Percentiles rank a stretch among this genome's conserved stretches.
Evolutionary conservation across 1,140 invertebrate genomes (phyloP).

Genomic region (Drosophila equinoxialis): DNA sequence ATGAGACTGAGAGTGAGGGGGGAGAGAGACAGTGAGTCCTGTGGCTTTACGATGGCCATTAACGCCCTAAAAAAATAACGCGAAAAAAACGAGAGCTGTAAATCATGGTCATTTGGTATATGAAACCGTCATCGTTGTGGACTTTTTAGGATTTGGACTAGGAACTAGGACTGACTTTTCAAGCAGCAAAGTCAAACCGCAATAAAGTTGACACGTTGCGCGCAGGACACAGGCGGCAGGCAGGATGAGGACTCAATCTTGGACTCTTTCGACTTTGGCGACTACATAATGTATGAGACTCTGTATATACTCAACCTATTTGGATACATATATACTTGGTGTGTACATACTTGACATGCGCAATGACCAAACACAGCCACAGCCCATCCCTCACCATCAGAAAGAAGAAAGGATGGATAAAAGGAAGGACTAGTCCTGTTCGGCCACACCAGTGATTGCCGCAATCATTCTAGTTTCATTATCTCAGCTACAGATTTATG

Average conservation of each 20-base stretch:
- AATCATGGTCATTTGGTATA: conserved; percentile 54
- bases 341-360: conserved; percentile 44
- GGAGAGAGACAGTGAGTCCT: conserved; percentile 32
- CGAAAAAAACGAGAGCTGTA: conserved; percentile 76
- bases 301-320: conserved; percentile 37
- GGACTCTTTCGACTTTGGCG: conserved; percentile 7
- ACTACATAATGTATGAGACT: conserved; percentile 45
- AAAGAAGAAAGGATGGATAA: not conserved
- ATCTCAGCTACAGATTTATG: conserved; percentile 76
- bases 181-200: conserved; percentile 78
- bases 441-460: conserved; percentile 82
- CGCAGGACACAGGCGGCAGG: conserved; percentile 45
- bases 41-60: conserved; percentile 76
- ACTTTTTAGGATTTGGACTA: conserved; percentile 8
- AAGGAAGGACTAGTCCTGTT: conserved; percentile 22
- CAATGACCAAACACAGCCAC: conserved; percentile 33
- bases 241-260: conserved; percentile 24
- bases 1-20: conserved; percentile 16
- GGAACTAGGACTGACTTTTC: conserved; percentile 11
- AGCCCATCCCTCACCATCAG: conserved; percentile 17
- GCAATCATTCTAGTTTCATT: conserved; percentile 83
- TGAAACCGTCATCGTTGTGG: conserved; percentile 1
- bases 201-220: conserved; percentile 80
- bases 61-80: conserved; percentile 79
- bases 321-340: conserved; percentile 16